These are phyloP conservation scores for Apteryx owenii DNA, from an alignment of 2,113 vertebrate species.

Conservation along the genomic window DNA sequence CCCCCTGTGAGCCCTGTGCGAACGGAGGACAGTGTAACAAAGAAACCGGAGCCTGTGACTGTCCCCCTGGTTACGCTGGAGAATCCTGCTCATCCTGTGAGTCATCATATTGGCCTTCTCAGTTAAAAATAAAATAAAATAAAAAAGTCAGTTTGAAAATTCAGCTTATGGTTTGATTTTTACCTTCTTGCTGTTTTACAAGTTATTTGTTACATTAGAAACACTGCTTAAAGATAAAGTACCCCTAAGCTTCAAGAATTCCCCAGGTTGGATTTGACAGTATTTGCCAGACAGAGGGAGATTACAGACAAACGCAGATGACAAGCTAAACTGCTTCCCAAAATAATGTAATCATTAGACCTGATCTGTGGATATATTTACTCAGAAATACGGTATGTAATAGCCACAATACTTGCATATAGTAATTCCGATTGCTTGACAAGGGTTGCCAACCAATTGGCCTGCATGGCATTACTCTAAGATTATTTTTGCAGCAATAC, in stretches of 20 bases:
- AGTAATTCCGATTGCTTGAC: not conserved
- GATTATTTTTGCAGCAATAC: not conserved
- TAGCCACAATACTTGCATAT: not conserved
- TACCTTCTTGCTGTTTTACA: not conserved
- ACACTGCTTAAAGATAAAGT: not conserved
- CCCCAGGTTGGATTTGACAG: not conserved
- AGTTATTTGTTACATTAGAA: not conserved
- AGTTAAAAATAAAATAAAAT: not conserved
- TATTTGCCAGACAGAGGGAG: not conserved
- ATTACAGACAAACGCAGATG: not conserved
- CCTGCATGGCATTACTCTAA: not conserved
- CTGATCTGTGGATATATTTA: not conserved
- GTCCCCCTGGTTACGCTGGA: constrained; percentile 73
- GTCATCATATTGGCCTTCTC: not conserved
- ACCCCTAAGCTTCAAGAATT: not conserved
- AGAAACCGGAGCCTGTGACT: constrained; percentile 75
- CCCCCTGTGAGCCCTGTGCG: constrained; percentile 68
- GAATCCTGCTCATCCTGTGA: constrained; percentile 67
- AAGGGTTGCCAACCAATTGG: not conserved
- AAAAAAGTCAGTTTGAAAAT: not conserved
- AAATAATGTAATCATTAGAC: not conserved
- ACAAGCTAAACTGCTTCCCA: not conserved
- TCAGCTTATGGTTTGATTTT: not conserved
- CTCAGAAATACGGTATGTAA: not conserved
- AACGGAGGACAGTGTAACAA: constrained; percentile 75